A percentile compares a stretch with the other conserved stretches of the same genome.
These are phyloP conservation scores for Rafetus swinhoei DNA, from an alignment of 2,113 vertebrate genomes.

Conservation along the genomic window DNA sequence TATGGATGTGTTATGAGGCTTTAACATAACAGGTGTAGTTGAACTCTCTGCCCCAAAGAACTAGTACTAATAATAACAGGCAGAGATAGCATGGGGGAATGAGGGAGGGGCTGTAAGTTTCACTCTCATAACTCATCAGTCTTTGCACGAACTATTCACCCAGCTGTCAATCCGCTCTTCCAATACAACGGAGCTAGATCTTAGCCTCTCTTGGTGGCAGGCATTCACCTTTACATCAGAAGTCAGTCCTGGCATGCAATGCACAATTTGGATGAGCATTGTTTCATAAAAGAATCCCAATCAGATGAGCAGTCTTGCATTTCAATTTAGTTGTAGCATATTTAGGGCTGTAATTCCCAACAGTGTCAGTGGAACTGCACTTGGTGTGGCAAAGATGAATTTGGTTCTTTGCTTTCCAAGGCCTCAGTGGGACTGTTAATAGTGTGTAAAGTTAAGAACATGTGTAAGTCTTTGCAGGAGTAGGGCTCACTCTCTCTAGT, in stretches of 20 bases:
- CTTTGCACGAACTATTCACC: background rate
- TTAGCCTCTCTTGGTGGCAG: background rate
- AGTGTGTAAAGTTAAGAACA: background rate
- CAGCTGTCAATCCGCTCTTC: background rate
- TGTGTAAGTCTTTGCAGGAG: background rate
- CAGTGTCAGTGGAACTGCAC: background rate
- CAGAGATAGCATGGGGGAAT: background rate
- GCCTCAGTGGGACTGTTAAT: background rate
- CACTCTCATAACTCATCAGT: background rate
- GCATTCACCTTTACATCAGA: background rate
- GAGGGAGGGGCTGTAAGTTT: background rate
- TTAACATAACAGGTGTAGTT: background rate
- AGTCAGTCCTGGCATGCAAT: background rate
- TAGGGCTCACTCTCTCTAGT: background rate
- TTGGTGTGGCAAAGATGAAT: background rate
- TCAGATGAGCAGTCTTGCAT: background rate
- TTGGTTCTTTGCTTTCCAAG: fast-evolving
- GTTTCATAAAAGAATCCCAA: background rate
- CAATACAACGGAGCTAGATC: background rate
- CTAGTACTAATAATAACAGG: background rate
- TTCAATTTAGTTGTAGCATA: fast-evolving
- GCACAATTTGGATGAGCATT: background rate
- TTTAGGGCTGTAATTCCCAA: background rate
- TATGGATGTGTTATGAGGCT: background rate
- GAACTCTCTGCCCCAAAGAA: background rate